Evolutionary conservation across 2,888 invertebrate genomes (phyloP).

Genomic region (Agrochola lota): DNA sequence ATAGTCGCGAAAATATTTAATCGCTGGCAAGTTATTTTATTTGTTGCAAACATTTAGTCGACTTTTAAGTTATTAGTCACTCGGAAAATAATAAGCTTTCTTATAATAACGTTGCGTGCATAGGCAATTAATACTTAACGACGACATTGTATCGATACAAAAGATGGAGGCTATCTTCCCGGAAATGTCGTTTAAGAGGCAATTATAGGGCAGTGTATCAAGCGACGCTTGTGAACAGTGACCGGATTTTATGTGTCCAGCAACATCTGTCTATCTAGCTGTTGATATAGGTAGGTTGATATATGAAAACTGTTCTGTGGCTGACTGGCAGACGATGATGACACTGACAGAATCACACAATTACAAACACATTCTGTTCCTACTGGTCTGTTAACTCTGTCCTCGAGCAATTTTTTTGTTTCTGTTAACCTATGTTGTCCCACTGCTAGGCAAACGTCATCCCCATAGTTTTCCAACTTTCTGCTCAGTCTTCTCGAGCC

Average conservation of each 20-base stretch:
- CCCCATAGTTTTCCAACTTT: not conserved
- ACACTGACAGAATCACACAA: not conserved
- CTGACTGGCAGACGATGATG: not conserved
- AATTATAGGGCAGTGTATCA: constrained; percentile 35
- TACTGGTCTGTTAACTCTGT: not conserved
- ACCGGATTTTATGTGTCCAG: constrained; percentile 10
- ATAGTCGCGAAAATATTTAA: too few relatives aligned
- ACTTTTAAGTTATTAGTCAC: too few relatives aligned
- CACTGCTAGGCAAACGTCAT: not conserved
- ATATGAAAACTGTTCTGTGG: too few relatives aligned
- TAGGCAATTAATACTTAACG: constrained; percentile 7
- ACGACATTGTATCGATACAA: constrained; percentile 40
- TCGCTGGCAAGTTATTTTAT: too few relatives aligned
- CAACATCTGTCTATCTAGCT: not conserved
- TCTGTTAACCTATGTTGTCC: not conserved
- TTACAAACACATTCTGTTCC: not conserved
- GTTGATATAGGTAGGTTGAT: not conserved
- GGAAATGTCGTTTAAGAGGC: constrained; percentile 14
- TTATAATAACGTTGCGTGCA: constrained; percentile 17
- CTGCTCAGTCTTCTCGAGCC: not conserved
- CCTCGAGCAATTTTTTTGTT: not conserved
- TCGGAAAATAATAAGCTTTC: too few relatives aligned
- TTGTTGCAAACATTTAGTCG: too few relatives aligned
- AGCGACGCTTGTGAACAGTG: not conserved
- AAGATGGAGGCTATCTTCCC: constrained; percentile 13